Conservation (phyloP, 1,140 invertebrate species). For the Pantala flavescens region DNA sequence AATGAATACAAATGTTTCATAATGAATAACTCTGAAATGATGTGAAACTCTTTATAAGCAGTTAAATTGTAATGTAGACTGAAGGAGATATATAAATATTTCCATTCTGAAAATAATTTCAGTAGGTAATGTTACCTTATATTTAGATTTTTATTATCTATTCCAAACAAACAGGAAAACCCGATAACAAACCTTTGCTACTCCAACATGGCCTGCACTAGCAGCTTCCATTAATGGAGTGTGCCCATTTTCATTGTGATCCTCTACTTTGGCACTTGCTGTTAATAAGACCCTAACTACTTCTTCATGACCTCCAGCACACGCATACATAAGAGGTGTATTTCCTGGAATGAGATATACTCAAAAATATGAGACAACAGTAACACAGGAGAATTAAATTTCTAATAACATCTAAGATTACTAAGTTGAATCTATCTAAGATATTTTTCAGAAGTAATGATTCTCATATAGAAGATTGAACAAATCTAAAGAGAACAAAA, state of each 20-base stretch:
- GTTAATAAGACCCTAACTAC: conserved; percentile 83
- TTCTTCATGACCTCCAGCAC: conserved; percentile 88
- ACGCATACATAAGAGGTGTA: conserved; percentile 96
- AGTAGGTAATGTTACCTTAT: too few species aligned
- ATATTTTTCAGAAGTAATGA: neutral
- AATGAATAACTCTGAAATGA: too few species aligned
- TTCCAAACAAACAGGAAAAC: too few species aligned
- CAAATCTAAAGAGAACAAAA: too few species aligned
- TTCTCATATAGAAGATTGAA: too few species aligned
- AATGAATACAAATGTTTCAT: too few species aligned
- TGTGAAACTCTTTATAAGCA: too few species aligned
- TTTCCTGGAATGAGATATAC: conserved; percentile 50
- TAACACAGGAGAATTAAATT: conserved; percentile 17
- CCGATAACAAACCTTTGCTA: conserved; percentile 71
- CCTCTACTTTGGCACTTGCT: conserved; percentile 89
- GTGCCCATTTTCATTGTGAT: conserved; percentile 98
- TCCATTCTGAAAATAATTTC: too few species aligned
- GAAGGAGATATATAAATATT: too few species aligned
- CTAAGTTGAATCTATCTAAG: conserved; percentile 1
- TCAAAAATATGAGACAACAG: conserved; percentile 20
- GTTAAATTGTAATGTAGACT: too few species aligned
- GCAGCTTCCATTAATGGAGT: conserved; percentile 98
- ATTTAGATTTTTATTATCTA: too few species aligned
- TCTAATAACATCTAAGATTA: neutral
- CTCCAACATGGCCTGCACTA: conserved; percentile 88